A percentile compares a stretch with the other conserved stretches of the same genome.
phyloP scores from a whole-genome alignment of 2,113 vertebrate genomes.

The Turdus rufiventris region DNA sequence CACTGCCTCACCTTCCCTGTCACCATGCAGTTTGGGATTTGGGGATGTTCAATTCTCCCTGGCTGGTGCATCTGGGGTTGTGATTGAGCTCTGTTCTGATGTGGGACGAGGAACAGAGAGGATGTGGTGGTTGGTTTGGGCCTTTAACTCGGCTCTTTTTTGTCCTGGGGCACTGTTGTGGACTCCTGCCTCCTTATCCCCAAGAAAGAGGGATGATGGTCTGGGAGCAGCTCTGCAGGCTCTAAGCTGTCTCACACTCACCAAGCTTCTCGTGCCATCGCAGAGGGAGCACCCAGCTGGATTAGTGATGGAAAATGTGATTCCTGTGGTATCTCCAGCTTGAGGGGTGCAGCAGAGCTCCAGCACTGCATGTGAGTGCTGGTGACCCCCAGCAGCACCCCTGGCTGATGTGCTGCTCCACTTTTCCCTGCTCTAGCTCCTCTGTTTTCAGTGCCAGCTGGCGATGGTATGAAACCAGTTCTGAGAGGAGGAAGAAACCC shows the following conservation, averaged over 20 bases:
- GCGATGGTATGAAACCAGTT: rapidly evolving
- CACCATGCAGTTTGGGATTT: not conserved
- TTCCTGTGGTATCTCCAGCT: not conserved
- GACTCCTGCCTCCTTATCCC: rapidly evolving
- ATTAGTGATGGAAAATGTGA: not conserved
- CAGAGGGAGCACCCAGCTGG: not conserved
- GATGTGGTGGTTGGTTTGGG: not conserved
- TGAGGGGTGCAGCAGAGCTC: not conserved
- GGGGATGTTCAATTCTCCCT: rapidly evolving
- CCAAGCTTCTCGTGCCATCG: rapidly evolving
- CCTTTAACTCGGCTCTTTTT: not conserved
- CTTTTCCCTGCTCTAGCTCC: not conserved
- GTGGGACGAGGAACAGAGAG: rapidly evolving
- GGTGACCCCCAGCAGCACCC: not conserved
- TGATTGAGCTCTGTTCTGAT: rapidly evolving
- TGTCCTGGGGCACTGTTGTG: not conserved
- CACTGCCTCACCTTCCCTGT: not conserved
- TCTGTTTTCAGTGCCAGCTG: not conserved
- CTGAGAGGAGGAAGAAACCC: not conserved
- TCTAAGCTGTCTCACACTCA: not conserved
- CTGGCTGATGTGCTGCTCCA: not conserved
- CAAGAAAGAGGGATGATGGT: rapidly evolving
- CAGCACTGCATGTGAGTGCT: rapidly evolving
- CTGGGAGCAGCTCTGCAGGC: not conserved
- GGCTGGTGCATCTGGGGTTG: not conserved